phyloP scores from a whole-genome alignment of 2,113 vertebrate genomes.

The Pollimyrus isidori region DNA sequence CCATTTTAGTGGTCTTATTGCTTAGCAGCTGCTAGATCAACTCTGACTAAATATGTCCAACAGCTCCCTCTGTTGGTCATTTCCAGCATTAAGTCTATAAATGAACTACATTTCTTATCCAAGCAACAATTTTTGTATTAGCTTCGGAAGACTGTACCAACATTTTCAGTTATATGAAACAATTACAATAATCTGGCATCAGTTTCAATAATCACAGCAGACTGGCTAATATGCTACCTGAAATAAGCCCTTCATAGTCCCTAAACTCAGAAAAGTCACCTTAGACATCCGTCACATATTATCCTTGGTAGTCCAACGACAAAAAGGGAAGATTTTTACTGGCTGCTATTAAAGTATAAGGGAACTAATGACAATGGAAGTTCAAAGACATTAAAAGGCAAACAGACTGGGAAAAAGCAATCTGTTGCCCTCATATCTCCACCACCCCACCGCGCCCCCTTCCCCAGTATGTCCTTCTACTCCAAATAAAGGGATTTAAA shows the following conservation, averaged over 20 bases:
- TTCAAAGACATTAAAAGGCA: background rate
- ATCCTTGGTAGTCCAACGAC: background rate
- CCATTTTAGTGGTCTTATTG: background rate
- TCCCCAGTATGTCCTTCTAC: constrained; percentile 10
- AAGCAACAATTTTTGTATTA: background rate
- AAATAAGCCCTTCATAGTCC: background rate
- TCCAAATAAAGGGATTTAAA: constrained; percentile 6
- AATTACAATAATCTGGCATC: background rate
- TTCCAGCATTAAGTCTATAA: background rate
- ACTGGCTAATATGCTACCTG: background rate
- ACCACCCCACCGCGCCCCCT: background rate
- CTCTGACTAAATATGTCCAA: background rate
- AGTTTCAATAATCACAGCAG: background rate
- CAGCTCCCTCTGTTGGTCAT: constrained; percentile 5
- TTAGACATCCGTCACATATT: background rate
- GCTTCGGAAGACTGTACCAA: background rate
- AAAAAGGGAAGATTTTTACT: background rate
- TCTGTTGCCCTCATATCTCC: background rate
- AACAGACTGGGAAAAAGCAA: background rate
- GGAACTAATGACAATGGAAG: background rate
- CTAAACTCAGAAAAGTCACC: background rate
- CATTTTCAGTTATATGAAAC: background rate
- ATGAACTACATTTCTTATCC: background rate
- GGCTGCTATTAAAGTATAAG: background rate
- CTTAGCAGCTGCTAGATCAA: background rate